Percentiles rank a stretch among this genome's conserved stretches.
Conservation (phyloP, 2,113 vertebrate genomes). For the Hemiprocne comata region DNA sequence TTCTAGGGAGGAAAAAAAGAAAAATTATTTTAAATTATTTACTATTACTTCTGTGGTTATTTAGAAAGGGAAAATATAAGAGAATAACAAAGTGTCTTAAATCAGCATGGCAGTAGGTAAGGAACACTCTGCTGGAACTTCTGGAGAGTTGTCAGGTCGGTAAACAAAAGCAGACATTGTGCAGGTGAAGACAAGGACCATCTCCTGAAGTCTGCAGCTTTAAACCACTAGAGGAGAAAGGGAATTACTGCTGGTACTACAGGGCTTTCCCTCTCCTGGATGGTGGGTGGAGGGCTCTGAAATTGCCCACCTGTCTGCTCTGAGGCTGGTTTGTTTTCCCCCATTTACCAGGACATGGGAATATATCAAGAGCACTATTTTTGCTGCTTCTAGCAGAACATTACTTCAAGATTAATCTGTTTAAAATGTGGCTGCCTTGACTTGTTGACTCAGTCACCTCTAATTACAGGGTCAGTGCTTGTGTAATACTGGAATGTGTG, state of each 20-base stretch:
- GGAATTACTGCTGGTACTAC: not conserved
- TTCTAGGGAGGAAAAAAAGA: not conserved
- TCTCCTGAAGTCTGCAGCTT: not conserved
- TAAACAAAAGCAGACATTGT: not conserved
- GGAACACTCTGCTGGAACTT: not conserved
- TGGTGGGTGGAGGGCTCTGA: not conserved
- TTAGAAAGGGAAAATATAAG: not conserved
- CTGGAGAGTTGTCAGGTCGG: not conserved
- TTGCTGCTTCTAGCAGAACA: not conserved
- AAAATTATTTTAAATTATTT: not conserved
- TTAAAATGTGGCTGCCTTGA: not conserved
- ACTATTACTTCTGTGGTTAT: not conserved
- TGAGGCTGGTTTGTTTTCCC: not conserved
- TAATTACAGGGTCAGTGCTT: conserved; percentile 8
- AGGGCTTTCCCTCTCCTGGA: not conserved
- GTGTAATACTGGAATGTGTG: not conserved
- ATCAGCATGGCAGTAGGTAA: not conserved
- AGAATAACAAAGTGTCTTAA: not conserved
- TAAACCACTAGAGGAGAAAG: not conserved
- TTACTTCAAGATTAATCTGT: not conserved
- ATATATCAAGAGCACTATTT: not conserved
- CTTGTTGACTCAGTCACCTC: not conserved
- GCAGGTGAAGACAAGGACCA: not conserved
- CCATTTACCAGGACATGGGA: not conserved
- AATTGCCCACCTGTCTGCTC: not conserved